A percentile compares a stretch with the other conserved stretches of the same genome.
Evolutionary conservation across 2,888 invertebrate species (phyloP).

Genomic region (Hyles lineata): DNA sequence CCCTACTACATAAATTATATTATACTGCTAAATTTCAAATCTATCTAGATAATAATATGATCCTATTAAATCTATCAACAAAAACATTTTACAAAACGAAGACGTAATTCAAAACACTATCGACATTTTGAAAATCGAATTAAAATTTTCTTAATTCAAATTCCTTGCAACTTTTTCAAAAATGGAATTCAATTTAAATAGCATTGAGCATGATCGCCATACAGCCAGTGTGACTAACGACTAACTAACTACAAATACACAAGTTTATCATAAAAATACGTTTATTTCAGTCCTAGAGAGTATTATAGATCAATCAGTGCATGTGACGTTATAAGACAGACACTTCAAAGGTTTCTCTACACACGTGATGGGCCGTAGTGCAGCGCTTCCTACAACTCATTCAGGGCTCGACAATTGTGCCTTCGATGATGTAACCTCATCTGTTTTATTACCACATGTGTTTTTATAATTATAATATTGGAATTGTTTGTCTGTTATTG

Average conservation of each 20-base stretch:
- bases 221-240: background rate
- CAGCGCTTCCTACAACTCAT: constrained; percentile 11
- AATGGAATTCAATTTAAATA: background rate
- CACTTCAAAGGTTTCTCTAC: constrained; percentile 16
- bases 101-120: too few relatives aligned
- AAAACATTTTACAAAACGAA: too few relatives aligned
- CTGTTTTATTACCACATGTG: constrained; percentile 11
- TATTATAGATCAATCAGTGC: constrained; percentile 15
- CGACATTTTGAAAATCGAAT: too few relatives aligned
- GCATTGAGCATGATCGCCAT: background rate
- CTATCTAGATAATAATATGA: too few relatives aligned
- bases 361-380: constrained; percentile 6
- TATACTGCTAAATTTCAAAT: too few relatives aligned
- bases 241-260: background rate
- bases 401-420: constrained; percentile 13
- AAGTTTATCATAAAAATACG: background rate
- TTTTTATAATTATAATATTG: background rate
- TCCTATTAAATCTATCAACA: too few relatives aligned
- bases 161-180: too few relatives aligned
- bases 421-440: constrained; percentile 16
- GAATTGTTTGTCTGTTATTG: constrained; percentile 4
- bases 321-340: background rate
- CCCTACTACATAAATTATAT: too few relatives aligned
- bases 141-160: too few relatives aligned
- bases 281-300: background rate